Evolutionary conservation across 2,797 vertebrate genomes (phyloP), one percentile per base, ranked within the genome.

Genomic region (Petrocephalus schoutedeni): DNA sequence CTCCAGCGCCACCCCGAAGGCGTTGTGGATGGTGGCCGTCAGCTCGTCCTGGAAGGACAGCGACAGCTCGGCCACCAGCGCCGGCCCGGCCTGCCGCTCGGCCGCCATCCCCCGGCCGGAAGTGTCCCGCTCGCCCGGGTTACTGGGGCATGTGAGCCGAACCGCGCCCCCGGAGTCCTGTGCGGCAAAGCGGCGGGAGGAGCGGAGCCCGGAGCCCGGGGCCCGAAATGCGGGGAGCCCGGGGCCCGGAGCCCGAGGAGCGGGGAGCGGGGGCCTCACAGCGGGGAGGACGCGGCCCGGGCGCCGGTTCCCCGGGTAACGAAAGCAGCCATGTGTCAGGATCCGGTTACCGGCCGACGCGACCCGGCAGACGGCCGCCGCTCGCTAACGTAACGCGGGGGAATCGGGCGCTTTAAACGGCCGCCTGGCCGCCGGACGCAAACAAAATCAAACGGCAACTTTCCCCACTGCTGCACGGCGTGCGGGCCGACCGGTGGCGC

Each of bases 31-130:
- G 67, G 91, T 92, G 41, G 90, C 89, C 2, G 91, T 90, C 54
- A 93, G 90, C 56, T 92, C 91, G 1, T 93, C 91, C 19, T 91
- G 92, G 87, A 93, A 92, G 7, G 92, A 90, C 28, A 92, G 86
- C 36, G 92, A 92, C 0, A 92, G 83, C 49, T 92, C 91, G 0
- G 91, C 89, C 32, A 90, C 88, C 77, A 91, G 28, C 74, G 89
- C 86, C 0, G 91, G 67, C 16, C 88, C 84, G 5, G 89, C 59
- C n/a, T 64, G 82, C 59, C 88, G 85, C 45, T 88, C 87, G 6
- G 89, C 90, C 91, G 92, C 91, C 51, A 61, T 61, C 54, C 82
- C 21, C 53, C 14, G 8, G 23, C 28, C 54, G n/a, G 54, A 16
- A 28, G 36, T 19, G 14, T n/a, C 36, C 71, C 71, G n/a, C 28